Conservation (phyloP, 1,140 invertebrate species). For the Kradibia gibbosae region DNA sequence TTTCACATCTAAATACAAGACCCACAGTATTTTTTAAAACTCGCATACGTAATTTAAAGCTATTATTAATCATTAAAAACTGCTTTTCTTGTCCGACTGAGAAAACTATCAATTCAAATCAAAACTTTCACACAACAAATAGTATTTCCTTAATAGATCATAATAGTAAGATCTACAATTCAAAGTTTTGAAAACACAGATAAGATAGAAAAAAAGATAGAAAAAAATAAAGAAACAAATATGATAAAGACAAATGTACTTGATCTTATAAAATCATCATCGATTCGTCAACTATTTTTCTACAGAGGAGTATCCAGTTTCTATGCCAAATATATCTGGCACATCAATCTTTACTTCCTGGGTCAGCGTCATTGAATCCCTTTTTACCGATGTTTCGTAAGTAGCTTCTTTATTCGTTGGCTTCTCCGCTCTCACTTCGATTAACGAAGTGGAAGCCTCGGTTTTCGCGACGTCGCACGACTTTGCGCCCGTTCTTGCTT, state of each 20-base stretch:
- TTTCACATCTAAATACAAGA: neutral
- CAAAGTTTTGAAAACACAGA: neutral
- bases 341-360: slow-evolving; percentile 39
- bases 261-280: slow-evolving; percentile 21
- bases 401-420: neutral
- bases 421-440: slow-evolving; percentile 48
- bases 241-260: slow-evolving; percentile 19
- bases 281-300: slow-evolving; percentile 17
- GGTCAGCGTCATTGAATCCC: neutral
- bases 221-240: neutral
- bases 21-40: slow-evolving; percentile 8
- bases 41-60: neutral
- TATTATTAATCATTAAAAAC: too few species aligned
- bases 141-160: neutral
- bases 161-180: slow-evolving; percentile 10
- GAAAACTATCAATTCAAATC: slow-evolving; percentile 10
- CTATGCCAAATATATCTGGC: slow-evolving; percentile 7
- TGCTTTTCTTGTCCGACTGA: neutral
- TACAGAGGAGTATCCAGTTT: slow-evolving; percentile 3
- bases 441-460: slow-evolving; percentile 40
- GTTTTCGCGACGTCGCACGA: slow-evolving; percentile 53
- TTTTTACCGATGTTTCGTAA: neutral
- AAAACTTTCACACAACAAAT: neutral
- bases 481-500: neutral
- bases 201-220: too few species aligned